phyloP scores from a whole-genome alignment of 2,797 vertebrate species.

The Typhlichthys eigenmanni region DNA sequence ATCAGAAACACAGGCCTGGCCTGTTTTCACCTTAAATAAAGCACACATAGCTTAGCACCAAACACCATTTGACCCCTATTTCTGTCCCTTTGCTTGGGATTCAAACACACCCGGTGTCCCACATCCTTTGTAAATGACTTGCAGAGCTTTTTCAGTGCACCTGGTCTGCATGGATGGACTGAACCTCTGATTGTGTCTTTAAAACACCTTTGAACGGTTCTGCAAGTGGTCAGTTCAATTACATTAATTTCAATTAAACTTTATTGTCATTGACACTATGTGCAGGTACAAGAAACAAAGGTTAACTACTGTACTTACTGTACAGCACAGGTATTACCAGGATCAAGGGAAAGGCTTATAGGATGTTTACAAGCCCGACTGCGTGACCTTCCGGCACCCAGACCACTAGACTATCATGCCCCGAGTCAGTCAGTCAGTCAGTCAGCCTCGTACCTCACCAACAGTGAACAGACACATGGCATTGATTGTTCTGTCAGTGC shows the following conservation, averaged over 20 bases:
- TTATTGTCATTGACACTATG: too few relatives aligned
- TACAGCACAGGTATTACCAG: too few relatives aligned
- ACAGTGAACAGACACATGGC: constrained; percentile 20
- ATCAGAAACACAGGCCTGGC: constrained; percentile 49
- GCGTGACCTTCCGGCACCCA: too few relatives aligned
- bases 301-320: too few relatives aligned
- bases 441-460: constrained; percentile 33
- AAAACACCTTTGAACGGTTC: too few relatives aligned
- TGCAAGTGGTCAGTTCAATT: too few relatives aligned
- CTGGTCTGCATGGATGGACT: too few relatives aligned
- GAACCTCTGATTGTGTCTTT: too few relatives aligned
- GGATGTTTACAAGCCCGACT: too few relatives aligned
- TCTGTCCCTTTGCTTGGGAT: constrained; percentile 57
- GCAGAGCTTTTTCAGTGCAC: constrained; percentile 13
- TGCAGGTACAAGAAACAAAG: too few relatives aligned
- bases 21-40: constrained; percentile 75
- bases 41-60: constrained; percentile 65
- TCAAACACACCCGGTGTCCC: constrained; percentile 47
- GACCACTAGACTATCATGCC: neutral
- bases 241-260: too few relatives aligned
- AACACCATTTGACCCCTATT: constrained; percentile 51
- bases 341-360: too few relatives aligned
- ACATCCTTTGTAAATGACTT: constrained; percentile 34
- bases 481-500: constrained; percentile 63
- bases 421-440: constrained; percentile 3